These are phyloP conservation scores for Harpagoxenus sublaevis DNA, from an alignment of 2,888 invertebrate genomes.

Conservation along the genomic window DNA sequence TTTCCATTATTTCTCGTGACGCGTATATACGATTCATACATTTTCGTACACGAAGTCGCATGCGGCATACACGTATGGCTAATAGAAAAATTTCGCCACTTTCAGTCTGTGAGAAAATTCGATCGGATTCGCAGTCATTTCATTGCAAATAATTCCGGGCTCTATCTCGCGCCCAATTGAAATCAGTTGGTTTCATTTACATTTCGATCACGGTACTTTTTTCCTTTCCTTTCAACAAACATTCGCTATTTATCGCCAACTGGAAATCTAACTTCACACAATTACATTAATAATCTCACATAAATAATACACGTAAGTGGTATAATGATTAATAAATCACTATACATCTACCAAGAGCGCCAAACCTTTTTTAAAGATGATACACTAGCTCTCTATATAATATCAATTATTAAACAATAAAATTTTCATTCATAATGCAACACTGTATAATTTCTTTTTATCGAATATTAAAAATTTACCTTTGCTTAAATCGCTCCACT, in stretches of 20 bases:
- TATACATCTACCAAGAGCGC: slow-evolving; percentile 25
- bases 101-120: slow-evolving; percentile 67
- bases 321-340: slow-evolving; percentile 63
- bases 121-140: slow-evolving; percentile 55
- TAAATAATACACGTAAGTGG: slow-evolving; percentile 75
- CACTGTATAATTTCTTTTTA: background rate
- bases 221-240: slow-evolving; percentile 37
- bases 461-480: background rate
- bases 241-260: slow-evolving; percentile 62
- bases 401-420: background rate
- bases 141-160: slow-evolving; percentile 23
- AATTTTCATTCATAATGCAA: background rate
- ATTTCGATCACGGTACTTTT: background rate
- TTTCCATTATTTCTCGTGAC: background rate
- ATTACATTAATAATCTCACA: slow-evolving; percentile 77
- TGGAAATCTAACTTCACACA: slow-evolving; percentile 69
- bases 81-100: background rate
- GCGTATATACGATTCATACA: background rate
- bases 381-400: background rate
- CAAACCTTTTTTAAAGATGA: background rate
- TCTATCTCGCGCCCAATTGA: slow-evolving; percentile 33
- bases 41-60: background rate
- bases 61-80: background rate
- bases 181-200: slow-evolving; percentile 68
- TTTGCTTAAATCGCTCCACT: background rate